phyloP scores from a whole-genome alignment of 2,797 vertebrate species.

The Hephaestus fuliginosus region DNA sequence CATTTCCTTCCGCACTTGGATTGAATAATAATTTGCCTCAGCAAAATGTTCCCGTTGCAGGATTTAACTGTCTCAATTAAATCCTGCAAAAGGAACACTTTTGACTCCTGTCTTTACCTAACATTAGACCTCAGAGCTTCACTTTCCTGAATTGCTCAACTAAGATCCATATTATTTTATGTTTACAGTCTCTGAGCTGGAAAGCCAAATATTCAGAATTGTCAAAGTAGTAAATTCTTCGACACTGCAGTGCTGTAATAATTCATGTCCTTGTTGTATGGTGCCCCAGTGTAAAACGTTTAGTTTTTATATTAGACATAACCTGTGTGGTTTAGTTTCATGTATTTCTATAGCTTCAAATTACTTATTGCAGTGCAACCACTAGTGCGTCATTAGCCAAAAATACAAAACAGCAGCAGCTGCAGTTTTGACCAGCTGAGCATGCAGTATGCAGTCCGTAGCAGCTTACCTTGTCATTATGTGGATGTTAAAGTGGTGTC shows the following conservation, averaged over 20 bases:
- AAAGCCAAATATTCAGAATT: slow-evolving; percentile 15
- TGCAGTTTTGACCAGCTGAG: slow-evolving; percentile 11
- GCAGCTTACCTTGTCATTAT: slow-evolving; percentile 33
- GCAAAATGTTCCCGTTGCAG: slow-evolving; percentile 19
- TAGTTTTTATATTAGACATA: slow-evolving; percentile 1
- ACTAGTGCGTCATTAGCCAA: not conserved
- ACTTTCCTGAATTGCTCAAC: slow-evolving; percentile 1
- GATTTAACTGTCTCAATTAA: not conserved
- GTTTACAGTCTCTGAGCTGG: not conserved
- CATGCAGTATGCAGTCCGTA: not conserved
- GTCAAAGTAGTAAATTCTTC: not conserved
- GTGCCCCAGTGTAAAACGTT: not conserved
- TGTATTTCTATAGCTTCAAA: not conserved
- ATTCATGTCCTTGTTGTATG: slow-evolving; percentile 26
- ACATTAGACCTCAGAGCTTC: not conserved
- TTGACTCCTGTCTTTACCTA: slow-evolving; percentile 1
- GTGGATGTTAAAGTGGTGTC: slow-evolving; percentile 59
- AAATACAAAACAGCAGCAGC: slow-evolving; percentile 4
- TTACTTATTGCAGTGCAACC: not conserved
- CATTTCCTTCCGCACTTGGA: slow-evolving; percentile 24
- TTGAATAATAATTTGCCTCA: slow-evolving; percentile 50
- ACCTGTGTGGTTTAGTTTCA: not conserved
- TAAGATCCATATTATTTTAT: slow-evolving; percentile 17
- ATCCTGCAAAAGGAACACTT: not conserved
- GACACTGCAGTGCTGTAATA: not conserved